Conservation (phyloP, 2,113 vertebrate genomes). For the Passer domesticus region DNA sequence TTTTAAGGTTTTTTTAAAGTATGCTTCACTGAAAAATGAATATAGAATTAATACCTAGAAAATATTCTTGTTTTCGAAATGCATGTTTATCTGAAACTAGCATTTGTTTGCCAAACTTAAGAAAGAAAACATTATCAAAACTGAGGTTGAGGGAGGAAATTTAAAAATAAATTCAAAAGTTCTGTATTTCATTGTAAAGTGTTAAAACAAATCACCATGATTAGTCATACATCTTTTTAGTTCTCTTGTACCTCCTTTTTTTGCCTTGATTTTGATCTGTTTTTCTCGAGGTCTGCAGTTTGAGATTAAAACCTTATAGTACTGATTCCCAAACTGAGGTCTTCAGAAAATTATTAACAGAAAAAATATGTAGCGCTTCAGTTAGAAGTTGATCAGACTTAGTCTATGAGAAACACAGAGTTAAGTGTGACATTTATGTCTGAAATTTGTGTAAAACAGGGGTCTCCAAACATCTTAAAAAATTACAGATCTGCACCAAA, state of each 20-base stretch:
- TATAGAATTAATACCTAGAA: not conserved
- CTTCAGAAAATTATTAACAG: not conserved
- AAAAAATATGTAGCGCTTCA: not conserved
- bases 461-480: not conserved
- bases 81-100: not conserved
- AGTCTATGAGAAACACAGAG: not conserved
- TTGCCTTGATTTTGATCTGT: not conserved
- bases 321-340: not conserved
- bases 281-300: not conserved
- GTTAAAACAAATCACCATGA: not conserved
- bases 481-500: not conserved
- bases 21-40: not conserved
- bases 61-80: not conserved
- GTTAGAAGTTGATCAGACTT: not conserved
- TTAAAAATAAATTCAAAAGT: not conserved
- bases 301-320: not conserved
- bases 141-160: not conserved
- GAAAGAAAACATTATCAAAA: not conserved
- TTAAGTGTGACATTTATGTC: not conserved
- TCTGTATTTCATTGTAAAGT: not conserved
- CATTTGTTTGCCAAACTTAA: not conserved
- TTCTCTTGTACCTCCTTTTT: not conserved
- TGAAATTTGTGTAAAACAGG: not conserved
- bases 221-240: not conserved
- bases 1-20: not conserved